phyloP scores from a whole-genome alignment of 2,797 vertebrate species.

The Pangasius mekongensis region DNA sequence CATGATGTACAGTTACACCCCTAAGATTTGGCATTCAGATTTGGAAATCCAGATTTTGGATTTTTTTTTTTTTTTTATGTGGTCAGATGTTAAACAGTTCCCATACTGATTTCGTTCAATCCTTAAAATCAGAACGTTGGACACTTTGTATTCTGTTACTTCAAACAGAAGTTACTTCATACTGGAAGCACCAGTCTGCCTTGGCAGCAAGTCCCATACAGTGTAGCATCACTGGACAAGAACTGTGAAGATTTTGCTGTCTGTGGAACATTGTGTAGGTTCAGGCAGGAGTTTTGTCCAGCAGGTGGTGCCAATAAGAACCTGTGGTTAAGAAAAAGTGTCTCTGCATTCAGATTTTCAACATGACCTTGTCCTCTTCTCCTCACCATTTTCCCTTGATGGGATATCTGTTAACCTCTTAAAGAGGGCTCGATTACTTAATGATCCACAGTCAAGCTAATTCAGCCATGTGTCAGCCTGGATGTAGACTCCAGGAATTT shows the following conservation, averaged over 20 bases:
- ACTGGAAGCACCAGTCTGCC: neutral
- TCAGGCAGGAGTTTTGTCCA: neutral
- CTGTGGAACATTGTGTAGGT: neutral
- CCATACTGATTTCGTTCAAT: neutral
- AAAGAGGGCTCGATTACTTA: neutral
- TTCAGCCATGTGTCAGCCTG: neutral
- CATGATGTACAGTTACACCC: neutral
- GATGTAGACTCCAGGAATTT: neutral
- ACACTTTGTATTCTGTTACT: neutral
- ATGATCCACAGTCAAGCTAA: neutral
- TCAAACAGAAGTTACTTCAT: neutral
- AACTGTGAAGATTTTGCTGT: neutral
- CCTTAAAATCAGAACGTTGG: too few relatives aligned
- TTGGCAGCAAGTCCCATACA: neutral
- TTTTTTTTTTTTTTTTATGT: neutral
- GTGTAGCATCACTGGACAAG: neutral
- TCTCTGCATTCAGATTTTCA: neutral
- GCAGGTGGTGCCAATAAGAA: neutral
- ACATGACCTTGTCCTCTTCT: neutral
- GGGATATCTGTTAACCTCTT: neutral
- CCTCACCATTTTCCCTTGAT: neutral
- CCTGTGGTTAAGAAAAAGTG: too few relatives aligned
- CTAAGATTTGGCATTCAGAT: neutral
- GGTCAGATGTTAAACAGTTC: neutral
- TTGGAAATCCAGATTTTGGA: neutral